Evolutionary conservation across 2,113 vertebrate species (phyloP).

Genomic region (Eulemur rufifrons): DNA sequence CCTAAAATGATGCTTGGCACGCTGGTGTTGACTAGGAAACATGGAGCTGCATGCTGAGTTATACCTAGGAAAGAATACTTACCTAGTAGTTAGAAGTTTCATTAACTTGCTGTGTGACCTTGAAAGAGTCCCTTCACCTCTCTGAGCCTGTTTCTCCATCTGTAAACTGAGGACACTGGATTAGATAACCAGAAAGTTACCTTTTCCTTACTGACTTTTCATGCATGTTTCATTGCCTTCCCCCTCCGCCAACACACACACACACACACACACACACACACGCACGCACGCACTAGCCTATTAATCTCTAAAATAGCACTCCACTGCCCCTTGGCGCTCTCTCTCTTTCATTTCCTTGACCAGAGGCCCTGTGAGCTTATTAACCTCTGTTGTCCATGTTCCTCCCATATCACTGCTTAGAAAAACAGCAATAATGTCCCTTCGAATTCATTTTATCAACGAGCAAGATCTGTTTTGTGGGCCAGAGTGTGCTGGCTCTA

Average conservation of each 20-base stretch:
- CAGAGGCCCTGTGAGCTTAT: constrained; percentile 27
- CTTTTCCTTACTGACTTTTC: background rate
- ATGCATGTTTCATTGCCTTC: background rate
- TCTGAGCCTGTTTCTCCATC: background rate
- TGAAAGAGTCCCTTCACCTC: background rate
- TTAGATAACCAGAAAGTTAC: background rate
- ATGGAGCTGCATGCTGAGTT: background rate
- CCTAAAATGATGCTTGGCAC: background rate
- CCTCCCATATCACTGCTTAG: background rate
- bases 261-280: background rate
- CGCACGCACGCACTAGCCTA: background rate
- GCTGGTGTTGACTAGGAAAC: background rate
- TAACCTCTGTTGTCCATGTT: background rate
- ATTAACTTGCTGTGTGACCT: background rate
- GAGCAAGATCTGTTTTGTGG: constrained; percentile 9
- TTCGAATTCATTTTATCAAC: constrained; percentile 18
- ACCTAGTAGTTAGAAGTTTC: background rate
- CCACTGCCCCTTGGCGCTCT: accelerated
- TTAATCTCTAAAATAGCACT: background rate
- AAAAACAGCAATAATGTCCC: constrained; percentile 5
- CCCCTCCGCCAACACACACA: background rate
- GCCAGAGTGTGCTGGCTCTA: background rate
- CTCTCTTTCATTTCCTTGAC: constrained; percentile 54
- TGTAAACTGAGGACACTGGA: background rate
- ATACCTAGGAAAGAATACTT: background rate